Base-by-base conservation (phyloP, 1,140 invertebrate species). In the Cephus cinctus region DNA sequence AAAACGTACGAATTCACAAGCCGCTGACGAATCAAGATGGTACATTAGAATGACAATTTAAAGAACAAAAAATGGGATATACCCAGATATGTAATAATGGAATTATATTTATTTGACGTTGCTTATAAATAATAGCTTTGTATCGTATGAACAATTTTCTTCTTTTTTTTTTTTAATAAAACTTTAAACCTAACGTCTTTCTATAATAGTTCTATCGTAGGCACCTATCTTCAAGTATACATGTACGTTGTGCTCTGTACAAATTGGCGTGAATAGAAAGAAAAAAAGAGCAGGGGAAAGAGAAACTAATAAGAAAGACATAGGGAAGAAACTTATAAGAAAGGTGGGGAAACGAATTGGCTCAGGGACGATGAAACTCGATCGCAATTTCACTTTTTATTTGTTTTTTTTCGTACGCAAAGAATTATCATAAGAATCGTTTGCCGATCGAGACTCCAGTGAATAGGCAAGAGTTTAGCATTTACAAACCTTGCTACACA, bases 21-120 rank as follows among this genome's bases (percentile, higher is more conserved):
- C 36, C 36, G 36, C 11, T 3, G 11, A 38, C 11, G 9, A 11
- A 38, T 11, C 27, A 12, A 30, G 14, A 20, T 15, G 22, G 18
- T 2, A 41, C n/a, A 18, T 5, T 30, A 45, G 16, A 32, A 16
- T 48, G 5, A 49, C 19, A 27, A 42, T 22, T 15, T 19, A 20
- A 19, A 38, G 23, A 30, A 36, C n/a, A n/a, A 12, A 49, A 40
- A 4, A 42, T 34, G 6, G 25, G 36, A 4, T 41, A 19, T 25
- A 15, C 21, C 8, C 5, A 25, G 31, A 39, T 12, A 1, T 30
- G 14, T 52, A 59, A 32, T 61, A 63, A 61, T 67, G 62, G 63
- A 69, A 56, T 57, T 46, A 53, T 54, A 50, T 68, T 67, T 69
- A 69, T 69, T 69, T 57, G 53, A 54, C 60, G 57, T 59, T 61